Evolutionary conservation across 2,888 invertebrate species (phyloP), one percentile per base, ranked within the genome.

Genomic region (Hyposoter dolosus): DNA sequence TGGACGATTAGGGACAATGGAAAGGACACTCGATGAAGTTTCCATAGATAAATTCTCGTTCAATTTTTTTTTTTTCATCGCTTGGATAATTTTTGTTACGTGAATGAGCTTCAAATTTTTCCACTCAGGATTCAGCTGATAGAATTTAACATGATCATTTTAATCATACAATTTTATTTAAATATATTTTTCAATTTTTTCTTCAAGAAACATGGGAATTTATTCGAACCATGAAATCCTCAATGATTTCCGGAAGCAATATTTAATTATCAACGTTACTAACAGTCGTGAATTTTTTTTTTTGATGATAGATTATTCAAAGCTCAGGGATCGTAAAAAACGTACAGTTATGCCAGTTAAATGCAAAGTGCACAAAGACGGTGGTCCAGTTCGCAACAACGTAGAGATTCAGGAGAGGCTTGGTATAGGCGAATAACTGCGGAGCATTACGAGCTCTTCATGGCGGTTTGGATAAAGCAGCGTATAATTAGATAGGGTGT

Each of bases 401-500:
- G 71, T 32, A 32, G 63, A 63, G 79, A 50, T 66, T 84, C 80
- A 72, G 76, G 76, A 82, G 72, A 72, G 53, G 66, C 86, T 85
- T 84, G 86, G 89, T 90, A 91, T 90, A 90, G 90, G 89, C 91
- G 88, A 93, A 91, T 92, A 92, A 92, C 92, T 91, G 89, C 90
- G 89, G 91, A 91, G 89, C 90, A 91, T 92, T 91, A 91, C 92
- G 90, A 92, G 91, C 90, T 91, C 91, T 91, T 93, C 91, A 90
- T 90, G 90, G 88, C 89, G 90, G 91, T 91, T 91, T 93, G 93
- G 92, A 93, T 94, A 93, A 93, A 94, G 93, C 92, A 92, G 93
- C 92, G 92, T 93, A 93, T 93, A 94, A 94, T 94, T 94, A 93
- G 93, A 93, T 93, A 92, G 93, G 93, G 93, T 93, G 92, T 92